These are phyloP conservation scores for Oligia strigilis DNA, from an alignment of 2,888 invertebrate species.

Conservation along the genomic window DNA sequence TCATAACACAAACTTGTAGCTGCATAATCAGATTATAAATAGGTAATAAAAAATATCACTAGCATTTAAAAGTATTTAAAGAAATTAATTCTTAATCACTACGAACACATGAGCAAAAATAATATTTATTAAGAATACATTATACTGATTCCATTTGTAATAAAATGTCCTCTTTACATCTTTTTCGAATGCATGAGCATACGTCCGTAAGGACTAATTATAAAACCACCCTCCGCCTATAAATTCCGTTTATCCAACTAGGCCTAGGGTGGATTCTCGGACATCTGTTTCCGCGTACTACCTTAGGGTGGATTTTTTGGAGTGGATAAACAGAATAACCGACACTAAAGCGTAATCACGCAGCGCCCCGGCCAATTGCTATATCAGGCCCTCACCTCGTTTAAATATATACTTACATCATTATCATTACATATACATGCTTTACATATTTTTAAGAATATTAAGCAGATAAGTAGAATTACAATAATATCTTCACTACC, in stretches of 20 bases:
- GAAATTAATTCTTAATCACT: constrained; percentile 48
- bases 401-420: constrained; percentile 26
- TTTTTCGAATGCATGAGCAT: constrained; percentile 20
- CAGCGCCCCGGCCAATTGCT: constrained; percentile 1
- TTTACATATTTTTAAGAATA: constrained; percentile 13
- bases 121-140: constrained; percentile 41
- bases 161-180: constrained; percentile 30
- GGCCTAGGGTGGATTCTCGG: background rate
- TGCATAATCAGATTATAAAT: constrained; percentile 37
- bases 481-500: constrained; percentile 42
- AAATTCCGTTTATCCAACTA: background rate
- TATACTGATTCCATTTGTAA: constrained; percentile 25
- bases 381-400: background rate
- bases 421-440: constrained; percentile 14
- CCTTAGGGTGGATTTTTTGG: no score
- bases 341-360: constrained; percentile 4
- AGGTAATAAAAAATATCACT: constrained; percentile 40
- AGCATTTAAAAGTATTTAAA: constrained; percentile 36
- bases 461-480: constrained; percentile 30
- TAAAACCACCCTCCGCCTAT: background rate
- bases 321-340: background rate
- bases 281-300: no score
- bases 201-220: constrained; percentile 2
- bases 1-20: constrained; percentile 39
- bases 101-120: constrained; percentile 62